These are phyloP conservation scores for Drosophila novamexicana DNA, from an alignment of 1,140 invertebrate genomes.

Conservation along the genomic window DNA sequence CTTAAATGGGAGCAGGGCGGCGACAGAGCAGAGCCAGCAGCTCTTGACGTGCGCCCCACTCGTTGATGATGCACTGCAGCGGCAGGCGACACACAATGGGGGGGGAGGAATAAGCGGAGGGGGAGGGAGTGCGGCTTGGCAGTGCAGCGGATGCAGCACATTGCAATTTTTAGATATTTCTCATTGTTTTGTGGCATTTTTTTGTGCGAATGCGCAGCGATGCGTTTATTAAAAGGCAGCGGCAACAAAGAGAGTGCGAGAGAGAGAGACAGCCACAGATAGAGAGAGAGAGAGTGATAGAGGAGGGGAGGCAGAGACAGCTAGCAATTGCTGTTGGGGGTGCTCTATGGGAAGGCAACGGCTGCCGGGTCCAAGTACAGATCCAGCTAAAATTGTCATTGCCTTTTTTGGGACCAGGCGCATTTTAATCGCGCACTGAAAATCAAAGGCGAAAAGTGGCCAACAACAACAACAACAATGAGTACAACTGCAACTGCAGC, in stretches of 20 bases:
- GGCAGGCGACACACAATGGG: constrained; percentile 1
- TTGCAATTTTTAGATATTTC: constrained; percentile 78
- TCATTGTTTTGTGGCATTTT: constrained; percentile 61
- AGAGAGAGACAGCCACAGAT: background rate
- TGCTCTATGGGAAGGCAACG: constrained; percentile 49
- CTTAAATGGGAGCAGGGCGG: constrained; percentile 73
- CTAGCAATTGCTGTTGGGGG: constrained; percentile 44
- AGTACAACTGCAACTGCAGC: constrained; percentile 6
- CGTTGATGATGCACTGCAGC: constrained; percentile 6
- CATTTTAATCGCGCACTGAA: constrained; percentile 53
- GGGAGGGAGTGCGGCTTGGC: background rate
- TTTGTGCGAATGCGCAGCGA: constrained; percentile 65
- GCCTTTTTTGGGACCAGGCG: constrained; percentile 64
- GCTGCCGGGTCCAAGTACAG: constrained; percentile 2
- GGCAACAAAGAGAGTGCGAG: constrained; percentile 5
- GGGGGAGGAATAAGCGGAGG: background rate
- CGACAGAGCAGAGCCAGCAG: constrained; percentile 12
- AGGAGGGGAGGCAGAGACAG: background rate
- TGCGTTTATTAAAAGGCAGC: constrained; percentile 74
- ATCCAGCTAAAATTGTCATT: constrained; percentile 60
- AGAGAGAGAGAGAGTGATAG: background rate
- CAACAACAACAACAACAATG: constrained; percentile 17
- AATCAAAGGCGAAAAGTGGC: constrained; percentile 54
- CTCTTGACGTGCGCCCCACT: constrained; percentile 44
- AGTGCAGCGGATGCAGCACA: constrained; percentile 12